Conservation (phyloP, 2,888 invertebrate species). For the Netelia inedita region DNA sequence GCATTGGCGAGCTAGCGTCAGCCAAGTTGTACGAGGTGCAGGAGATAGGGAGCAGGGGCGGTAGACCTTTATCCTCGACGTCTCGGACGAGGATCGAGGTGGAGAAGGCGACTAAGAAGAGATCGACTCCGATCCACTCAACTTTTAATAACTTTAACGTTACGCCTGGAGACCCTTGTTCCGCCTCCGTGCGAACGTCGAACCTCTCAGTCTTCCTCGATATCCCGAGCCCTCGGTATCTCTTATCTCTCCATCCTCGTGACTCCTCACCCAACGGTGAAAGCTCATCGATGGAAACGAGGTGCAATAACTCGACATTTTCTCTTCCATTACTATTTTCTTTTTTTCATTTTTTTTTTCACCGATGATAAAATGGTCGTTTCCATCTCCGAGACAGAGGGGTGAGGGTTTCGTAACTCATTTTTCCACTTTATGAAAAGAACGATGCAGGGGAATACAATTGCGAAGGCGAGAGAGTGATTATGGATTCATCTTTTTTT, state of each 20-base stretch:
- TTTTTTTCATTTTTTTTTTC: slow-evolving; percentile 6
- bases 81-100: slow-evolving; percentile 27
- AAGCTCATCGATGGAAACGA: slow-evolving; percentile 56
- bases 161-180: slow-evolving; percentile 61
- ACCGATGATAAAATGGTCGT: not conserved
- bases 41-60: slow-evolving; percentile 13
- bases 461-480: not conserved
- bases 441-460: not conserved
- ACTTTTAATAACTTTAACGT: slow-evolving; percentile 69
- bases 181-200: slow-evolving; percentile 32
- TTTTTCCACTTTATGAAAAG: not conserved
- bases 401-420: not conserved
- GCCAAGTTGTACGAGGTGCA: slow-evolving; percentile 27
- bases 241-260: slow-evolving; percentile 32
- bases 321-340: slow-evolving; percentile 29
- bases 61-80: slow-evolving; percentile 55
- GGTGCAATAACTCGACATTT: slow-evolving; percentile 1
- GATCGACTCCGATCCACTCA: slow-evolving; percentile 65
- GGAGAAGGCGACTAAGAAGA: slow-evolving; percentile 32
- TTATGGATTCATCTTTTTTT: not conserved
- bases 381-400: not conserved
- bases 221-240: slow-evolving; percentile 55
- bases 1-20: slow-evolving; percentile 13
- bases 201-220: slow-evolving; percentile 60
- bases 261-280: not conserved